Base-by-base conservation (phyloP, 2,797 vertebrate species). In the Sebastiscus tertius region DNA sequence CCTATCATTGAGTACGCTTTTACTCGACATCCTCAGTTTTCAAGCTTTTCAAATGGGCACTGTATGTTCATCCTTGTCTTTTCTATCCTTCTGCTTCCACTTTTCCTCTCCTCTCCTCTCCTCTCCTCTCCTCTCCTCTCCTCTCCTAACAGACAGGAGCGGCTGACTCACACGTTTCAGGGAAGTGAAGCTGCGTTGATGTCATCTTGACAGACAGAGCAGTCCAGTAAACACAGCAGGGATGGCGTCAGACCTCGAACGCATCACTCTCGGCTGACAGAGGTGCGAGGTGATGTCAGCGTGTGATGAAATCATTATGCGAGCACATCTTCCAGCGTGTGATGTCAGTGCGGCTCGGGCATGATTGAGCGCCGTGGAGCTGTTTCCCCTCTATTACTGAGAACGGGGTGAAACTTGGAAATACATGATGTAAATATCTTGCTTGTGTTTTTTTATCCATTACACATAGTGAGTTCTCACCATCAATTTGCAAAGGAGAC, bases 251-350 rank as follows among this genome's bases (percentile, higher is more conserved):
- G 83, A 62, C 71, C 52, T 68, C 75, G 20, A 64, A 70, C 42
- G 34, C 89, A 82, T 89, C 86, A 76, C 79, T 83, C 79, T 68
- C 8, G 14, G 73, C 72, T 83, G 86, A 89, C 89, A 91, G 74
- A 83, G 83, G 75, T 83, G 86, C 22, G 39, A 80, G 83, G 65
- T 89, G 91, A 92, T 83, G 87, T 92, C 89, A 90, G 75, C n/a
- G n/a, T 14, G 39, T 69, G 86, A 81, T 90, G 85, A 89, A 83
- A 73, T 90, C 90, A 84, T 77, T 22, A 74, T 69, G 65, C 5
- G 34, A 65, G 68, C 77, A 80, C 73, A 54, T 85, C 86, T 70
- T 84, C 82, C 80, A 81, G 75, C 11, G 11, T 68, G 71, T 88
- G 84, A 87, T 79, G 85, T 86, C 80, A 88, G 62, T 61, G 34